These are phyloP conservation scores for Laothoe populi DNA, from an alignment of 2,888 invertebrate genomes.

Conservation along the genomic window DNA sequence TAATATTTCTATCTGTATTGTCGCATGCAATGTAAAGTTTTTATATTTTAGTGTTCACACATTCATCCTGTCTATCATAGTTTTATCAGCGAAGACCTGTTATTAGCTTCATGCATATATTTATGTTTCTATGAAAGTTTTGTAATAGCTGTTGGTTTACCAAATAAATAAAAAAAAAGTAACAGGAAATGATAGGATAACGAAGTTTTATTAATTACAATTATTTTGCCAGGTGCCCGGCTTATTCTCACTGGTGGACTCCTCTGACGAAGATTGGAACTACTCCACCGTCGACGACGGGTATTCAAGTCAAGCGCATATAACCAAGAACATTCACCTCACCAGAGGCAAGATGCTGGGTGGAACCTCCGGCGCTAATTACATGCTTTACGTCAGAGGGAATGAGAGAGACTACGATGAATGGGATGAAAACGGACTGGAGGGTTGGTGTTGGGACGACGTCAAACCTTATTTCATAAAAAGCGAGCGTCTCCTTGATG, in stretches of 20 bases:
- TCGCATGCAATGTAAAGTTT: too few species aligned
- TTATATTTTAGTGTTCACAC: too few species aligned
- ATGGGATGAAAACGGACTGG: slow-evolving; percentile 82
- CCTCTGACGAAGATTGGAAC: slow-evolving; percentile 86
- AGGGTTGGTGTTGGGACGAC: slow-evolving; percentile 53
- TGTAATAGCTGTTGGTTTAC: too few species aligned
- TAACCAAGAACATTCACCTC: slow-evolving; percentile 47
- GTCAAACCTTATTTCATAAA: slow-evolving; percentile 51
- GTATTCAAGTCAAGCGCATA: slow-evolving; percentile 40
- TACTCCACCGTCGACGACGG: slow-evolving; percentile 54
- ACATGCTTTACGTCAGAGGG: slow-evolving; percentile 87
- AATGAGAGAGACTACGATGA: slow-evolving; percentile 85
- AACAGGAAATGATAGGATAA: neutral
- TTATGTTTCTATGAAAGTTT: too few species aligned
- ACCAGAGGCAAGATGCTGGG: slow-evolving; percentile 87
- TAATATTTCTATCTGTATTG: too few species aligned
- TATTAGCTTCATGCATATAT: too few species aligned
- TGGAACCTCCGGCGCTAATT: slow-evolving; percentile 86
- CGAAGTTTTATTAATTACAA: neutral
- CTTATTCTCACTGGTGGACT: slow-evolving; percentile 36
- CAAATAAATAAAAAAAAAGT: neutral
- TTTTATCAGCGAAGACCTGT: too few species aligned
- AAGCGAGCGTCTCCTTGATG: slow-evolving; percentile 38
- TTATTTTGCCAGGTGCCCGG: slow-evolving; percentile 48
- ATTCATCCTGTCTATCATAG: too few species aligned